A percentile compares a stretch with the other conserved stretches of the same genome.
Conservation (phyloP, 1,140 invertebrate genomes). For the Phthorimaea operculella region DNA sequence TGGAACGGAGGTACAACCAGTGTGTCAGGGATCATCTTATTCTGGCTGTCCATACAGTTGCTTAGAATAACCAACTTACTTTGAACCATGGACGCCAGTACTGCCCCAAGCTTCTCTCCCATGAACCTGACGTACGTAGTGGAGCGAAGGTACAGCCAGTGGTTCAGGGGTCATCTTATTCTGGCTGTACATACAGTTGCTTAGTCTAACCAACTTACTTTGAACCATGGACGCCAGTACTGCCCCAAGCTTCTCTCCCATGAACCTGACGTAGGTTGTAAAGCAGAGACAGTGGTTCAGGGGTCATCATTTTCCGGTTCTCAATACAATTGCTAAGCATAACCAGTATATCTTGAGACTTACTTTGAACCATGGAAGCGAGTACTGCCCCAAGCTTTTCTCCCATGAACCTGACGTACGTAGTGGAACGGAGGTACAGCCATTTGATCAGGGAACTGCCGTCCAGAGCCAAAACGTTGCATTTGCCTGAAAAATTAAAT, state of each 20-base stretch:
- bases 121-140: slow-evolving; percentile 55
- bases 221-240: slow-evolving; percentile 39
- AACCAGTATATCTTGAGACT: slow-evolving; percentile 25
- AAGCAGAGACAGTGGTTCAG: slow-evolving; percentile 24
- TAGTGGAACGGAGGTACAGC: slow-evolving; percentile 52
- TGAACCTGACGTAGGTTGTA: slow-evolving; percentile 51
- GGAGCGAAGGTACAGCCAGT: slow-evolving; percentile 53
- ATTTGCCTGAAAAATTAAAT: slow-evolving; percentile 21
- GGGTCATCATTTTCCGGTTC: not conserved
- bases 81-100: slow-evolving; percentile 37
- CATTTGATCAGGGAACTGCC: slow-evolving; percentile 46
- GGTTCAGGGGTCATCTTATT: slow-evolving; percentile 42
- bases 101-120: slow-evolving; percentile 40
- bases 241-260: slow-evolving; percentile 45
- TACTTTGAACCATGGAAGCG: slow-evolving; percentile 40
- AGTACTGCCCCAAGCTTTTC: slow-evolving; percentile 40
- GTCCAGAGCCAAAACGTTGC: slow-evolving; percentile 51
- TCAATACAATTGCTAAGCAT: slow-evolving; percentile 24
- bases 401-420: slow-evolving; percentile 55
- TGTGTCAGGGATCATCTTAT: too few relatives aligned
- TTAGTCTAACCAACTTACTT: too few relatives aligned
- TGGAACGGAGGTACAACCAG: too few relatives aligned
- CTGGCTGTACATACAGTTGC: too few relatives aligned
- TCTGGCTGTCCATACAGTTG: too few relatives aligned
- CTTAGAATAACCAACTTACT: too few relatives aligned